Evolutionary conservation across 2,113 vertebrate species (phyloP).

Genomic region (Mungos mungo): DNA sequence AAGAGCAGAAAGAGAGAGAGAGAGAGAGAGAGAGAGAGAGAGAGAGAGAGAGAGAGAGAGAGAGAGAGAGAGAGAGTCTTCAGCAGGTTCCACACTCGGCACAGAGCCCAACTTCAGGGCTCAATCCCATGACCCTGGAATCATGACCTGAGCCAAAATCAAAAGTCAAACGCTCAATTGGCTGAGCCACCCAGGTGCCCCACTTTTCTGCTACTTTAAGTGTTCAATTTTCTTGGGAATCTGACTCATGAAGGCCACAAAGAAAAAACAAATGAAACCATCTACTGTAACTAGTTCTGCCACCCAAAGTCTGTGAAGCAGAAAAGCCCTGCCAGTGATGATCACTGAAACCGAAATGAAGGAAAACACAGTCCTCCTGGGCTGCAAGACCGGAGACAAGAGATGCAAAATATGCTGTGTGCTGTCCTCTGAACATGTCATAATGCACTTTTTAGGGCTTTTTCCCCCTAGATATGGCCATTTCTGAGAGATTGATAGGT

Average conservation of each 20-base stretch:
- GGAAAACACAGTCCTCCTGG: background rate
- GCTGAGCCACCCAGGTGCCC: no score
- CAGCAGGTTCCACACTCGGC: no score
- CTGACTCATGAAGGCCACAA: background rate
- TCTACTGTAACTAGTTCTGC: background rate
- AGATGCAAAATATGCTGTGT: background rate
- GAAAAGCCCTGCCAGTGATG: background rate
- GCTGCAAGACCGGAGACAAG: background rate
- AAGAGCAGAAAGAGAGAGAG: no score
- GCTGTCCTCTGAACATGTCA: background rate
- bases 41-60: no score
- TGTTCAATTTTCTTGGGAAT: conserved; percentile 1
- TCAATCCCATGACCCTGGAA: no score
- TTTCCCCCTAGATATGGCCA: accelerated
- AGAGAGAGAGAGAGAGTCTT: no score
- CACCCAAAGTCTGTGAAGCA: background rate
- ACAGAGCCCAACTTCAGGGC: no score
- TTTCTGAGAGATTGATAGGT: background rate
- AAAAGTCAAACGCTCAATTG: no score
- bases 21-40: no score
- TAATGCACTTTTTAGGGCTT: background rate
- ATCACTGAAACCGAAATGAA: background rate
- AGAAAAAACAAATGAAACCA: background rate
- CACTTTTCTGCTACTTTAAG: background rate
- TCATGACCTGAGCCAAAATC: no score